Evolutionary conservation across 2,888 invertebrate genomes (phyloP).

Genomic region (Odiellus spinosus): DNA sequence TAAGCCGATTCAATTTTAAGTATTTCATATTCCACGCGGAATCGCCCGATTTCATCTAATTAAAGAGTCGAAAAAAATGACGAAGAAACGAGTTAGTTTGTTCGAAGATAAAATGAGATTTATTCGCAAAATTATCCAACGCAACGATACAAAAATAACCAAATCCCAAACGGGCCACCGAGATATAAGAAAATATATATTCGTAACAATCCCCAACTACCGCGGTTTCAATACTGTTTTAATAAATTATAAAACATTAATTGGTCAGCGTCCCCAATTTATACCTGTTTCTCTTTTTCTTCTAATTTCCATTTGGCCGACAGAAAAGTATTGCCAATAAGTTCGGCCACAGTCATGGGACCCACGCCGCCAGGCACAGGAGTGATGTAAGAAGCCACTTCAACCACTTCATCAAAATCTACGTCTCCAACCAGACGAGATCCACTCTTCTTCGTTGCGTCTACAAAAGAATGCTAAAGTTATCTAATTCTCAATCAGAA

Average conservation of each 20-base stretch:
- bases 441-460: slow-evolving; percentile 11
- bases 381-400: slow-evolving; percentile 73
- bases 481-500: neutral
- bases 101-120: no score
- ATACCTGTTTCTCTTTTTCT: neutral
- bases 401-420: slow-evolving; percentile 48
- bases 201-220: no score
- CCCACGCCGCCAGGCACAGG: slow-evolving; percentile 96
- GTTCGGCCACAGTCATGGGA: slow-evolving; percentile 96
- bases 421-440: slow-evolving; percentile 15
- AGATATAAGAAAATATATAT: no score
- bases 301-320: slow-evolving; percentile 15
- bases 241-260: no score
- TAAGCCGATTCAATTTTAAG: slow-evolving; percentile 33
- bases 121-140: no score
- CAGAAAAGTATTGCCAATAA: slow-evolving; percentile 29
- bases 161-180: no score
- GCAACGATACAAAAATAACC: no score
- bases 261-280: no score
- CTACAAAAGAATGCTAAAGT: slow-evolving; percentile 27
- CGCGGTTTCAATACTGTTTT: no score
- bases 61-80: slow-evolving; percentile 2
- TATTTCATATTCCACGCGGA: slow-evolving; percentile 6
- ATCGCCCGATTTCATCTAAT: slow-evolving; percentile 4
- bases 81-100: no score